Conservation (phyloP, 2,888 invertebrate genomes). For the Eupithecia abbreviata region DNA sequence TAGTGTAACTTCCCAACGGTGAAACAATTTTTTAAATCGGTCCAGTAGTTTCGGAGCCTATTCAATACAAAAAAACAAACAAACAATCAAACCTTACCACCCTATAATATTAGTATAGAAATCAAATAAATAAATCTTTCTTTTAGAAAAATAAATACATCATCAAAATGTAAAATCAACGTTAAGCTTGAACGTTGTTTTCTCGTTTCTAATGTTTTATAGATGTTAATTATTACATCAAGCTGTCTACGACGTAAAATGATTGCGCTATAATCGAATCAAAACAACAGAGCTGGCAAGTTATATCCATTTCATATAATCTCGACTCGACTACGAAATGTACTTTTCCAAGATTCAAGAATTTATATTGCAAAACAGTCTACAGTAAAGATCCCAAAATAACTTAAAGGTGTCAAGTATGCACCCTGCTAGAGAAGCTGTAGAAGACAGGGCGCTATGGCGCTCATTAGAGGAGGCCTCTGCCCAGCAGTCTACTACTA, state of each 20-base stretch:
- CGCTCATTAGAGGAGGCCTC: too few species aligned
- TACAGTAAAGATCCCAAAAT: not conserved
- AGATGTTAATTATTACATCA: slow-evolving; percentile 9
- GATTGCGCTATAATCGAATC: not conserved
- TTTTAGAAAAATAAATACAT: not conserved
- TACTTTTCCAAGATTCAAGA: not conserved
- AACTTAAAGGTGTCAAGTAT: not conserved
- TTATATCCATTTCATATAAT: not conserved
- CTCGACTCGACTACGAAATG: not conserved
- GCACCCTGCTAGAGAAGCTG: not conserved
- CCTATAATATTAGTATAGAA: too few species aligned
- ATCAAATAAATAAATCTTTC: not conserved
- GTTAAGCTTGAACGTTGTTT: not conserved
- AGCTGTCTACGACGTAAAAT: not conserved
- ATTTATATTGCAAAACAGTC: not conserved
- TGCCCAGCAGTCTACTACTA: too few species aligned
- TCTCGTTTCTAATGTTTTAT: slow-evolving; percentile 2
- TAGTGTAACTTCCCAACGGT: too few species aligned
- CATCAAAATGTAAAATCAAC: not conserved
- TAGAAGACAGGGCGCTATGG: too few species aligned
- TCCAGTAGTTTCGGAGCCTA: too few species aligned
- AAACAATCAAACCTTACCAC: too few species aligned
- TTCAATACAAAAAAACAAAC: too few species aligned
- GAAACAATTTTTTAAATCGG: too few species aligned
- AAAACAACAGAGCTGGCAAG: not conserved